Conservation (phyloP, 2,888 invertebrate species). For the Pammene aurita region DNA sequence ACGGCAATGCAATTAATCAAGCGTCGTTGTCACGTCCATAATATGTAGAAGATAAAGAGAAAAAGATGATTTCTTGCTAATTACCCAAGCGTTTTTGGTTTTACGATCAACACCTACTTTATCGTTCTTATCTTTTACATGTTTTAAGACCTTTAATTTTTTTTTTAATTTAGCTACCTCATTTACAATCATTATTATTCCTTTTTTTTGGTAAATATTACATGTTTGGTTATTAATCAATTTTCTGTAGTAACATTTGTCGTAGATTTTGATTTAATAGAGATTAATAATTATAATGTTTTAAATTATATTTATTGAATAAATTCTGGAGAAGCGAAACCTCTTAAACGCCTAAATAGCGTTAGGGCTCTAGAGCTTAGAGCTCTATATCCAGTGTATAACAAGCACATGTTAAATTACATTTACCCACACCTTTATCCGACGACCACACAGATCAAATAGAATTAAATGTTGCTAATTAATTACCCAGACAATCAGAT, state of each 20-base stretch:
- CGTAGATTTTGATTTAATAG: too few relatives aligned
- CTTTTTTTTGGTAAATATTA: too few relatives aligned
- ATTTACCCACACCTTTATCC: slow-evolving; percentile 43
- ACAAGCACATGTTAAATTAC: slow-evolving; percentile 21
- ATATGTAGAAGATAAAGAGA: slow-evolving; percentile 73
- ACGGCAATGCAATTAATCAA: slow-evolving; percentile 79
- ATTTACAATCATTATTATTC: background rate
- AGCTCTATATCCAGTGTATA: background rate
- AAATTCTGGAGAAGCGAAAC: background rate
- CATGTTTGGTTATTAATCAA: too few relatives aligned
- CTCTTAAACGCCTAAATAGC: too few relatives aligned
- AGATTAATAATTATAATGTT: background rate
- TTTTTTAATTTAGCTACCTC: slow-evolving; percentile 17
- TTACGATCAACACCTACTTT: slow-evolving; percentile 64
- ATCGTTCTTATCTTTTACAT: slow-evolving; percentile 21
- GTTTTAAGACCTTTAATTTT: slow-evolving; percentile 56
- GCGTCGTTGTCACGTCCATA: slow-evolving; percentile 75
- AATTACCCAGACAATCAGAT: slow-evolving; percentile 71
- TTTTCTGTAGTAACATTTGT: too few relatives aligned
- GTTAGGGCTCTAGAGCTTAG: too few relatives aligned
- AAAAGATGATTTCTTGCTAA: slow-evolving; percentile 80
- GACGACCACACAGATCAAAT: slow-evolving; percentile 69
- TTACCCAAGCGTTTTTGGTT: slow-evolving; percentile 71
- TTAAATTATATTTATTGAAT: background rate
- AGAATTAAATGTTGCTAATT: slow-evolving; percentile 74